Conservation (phyloP, 2,797 vertebrate genomes). For the Schizopygopsis malacanthus region DNA sequence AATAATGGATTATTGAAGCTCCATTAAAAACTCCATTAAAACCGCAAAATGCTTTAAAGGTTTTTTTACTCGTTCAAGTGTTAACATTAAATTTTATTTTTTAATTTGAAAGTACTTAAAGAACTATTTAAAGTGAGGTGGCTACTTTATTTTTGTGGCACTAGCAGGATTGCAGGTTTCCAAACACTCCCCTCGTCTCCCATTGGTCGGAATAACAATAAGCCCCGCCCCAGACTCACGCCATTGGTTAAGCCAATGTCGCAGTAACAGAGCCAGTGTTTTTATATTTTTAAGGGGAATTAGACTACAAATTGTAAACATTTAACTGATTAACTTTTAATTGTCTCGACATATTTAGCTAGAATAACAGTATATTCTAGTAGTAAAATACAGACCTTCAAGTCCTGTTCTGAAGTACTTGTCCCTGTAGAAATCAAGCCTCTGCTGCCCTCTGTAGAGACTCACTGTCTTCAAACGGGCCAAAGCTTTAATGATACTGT, state of each 20-base stretch:
- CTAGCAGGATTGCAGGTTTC: not conserved
- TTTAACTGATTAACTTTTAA: not conserved
- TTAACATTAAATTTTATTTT: not conserved
- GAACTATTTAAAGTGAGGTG: not conserved
- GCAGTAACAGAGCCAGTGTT: not conserved
- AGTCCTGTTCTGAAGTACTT: not conserved
- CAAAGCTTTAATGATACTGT: not conserved
- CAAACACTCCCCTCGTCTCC: not conserved
- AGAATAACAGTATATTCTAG: not conserved
- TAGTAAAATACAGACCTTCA: not conserved
- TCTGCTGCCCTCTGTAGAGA: constrained; percentile 58
- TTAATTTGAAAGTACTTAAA: not conserved
- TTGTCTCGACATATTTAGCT: not conserved
- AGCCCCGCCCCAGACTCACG: not conserved
- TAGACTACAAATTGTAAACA: no score
- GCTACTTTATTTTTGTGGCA: not conserved
- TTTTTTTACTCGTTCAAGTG: not conserved
- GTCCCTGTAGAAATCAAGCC: not conserved
- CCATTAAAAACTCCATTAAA: not conserved
- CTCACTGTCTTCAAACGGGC: not conserved
- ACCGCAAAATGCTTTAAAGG: not conserved
- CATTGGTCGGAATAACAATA: not conserved
- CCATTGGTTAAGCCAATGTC: not conserved
- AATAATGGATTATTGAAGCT: not conserved
- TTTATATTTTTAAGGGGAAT: not conserved